Base-by-base conservation (phyloP, 2,113 vertebrate species). In the Microcebus tavaratra region DNA sequence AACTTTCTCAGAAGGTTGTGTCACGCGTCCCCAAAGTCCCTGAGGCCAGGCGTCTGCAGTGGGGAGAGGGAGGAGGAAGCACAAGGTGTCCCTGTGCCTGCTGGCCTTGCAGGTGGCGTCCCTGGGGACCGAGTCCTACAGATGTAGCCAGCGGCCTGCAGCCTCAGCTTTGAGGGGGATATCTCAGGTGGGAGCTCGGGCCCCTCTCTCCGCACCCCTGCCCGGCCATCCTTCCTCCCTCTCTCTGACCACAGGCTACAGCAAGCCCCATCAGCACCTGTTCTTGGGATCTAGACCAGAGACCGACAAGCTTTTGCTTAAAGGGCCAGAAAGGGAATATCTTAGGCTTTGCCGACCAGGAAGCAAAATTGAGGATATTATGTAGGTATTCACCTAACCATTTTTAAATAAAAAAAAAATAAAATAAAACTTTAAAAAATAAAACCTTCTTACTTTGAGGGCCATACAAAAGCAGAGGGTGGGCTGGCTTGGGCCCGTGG, bases 11-110 rank as follows among this genome's bases (percentile, higher is more conserved):
- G 80, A 61, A 48, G 88, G 12, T 84, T 73, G 76, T 29, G 0
- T 6, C 2, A 0, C 1, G 31, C 3, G 13, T 2, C 21, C 57
- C n/a, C 36, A 20, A 34, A 3, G 21, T 18, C 65, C 45, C 53
- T 1, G 14, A 34, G 29, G 42, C 42, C 42, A 42, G 42, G 11
- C 8, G 6, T 61, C 2, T 27, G 76, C 9, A 29, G 63, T 21
- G 6, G 42, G 21, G 17, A 25, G 31, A 50, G 8, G 11, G 11
- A 25, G 83, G 53, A 29, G 73, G 34, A 76, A 68, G 61, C 39
- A 55, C 5, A 3, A 14, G 20, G 65, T 6, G 0, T 7, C 18
- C 48, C 61, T 79, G 67, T 7, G 34, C 9, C 0, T 5, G 21
- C 21, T 21, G n/a, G 17, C 11, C 29, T 10, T 65, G 6, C 34